A percentile compares a stretch with the other conserved stretches of the same genome.
phyloP scores from a whole-genome alignment of 2,888 invertebrate genomes.

The Volucella zonaria region DNA sequence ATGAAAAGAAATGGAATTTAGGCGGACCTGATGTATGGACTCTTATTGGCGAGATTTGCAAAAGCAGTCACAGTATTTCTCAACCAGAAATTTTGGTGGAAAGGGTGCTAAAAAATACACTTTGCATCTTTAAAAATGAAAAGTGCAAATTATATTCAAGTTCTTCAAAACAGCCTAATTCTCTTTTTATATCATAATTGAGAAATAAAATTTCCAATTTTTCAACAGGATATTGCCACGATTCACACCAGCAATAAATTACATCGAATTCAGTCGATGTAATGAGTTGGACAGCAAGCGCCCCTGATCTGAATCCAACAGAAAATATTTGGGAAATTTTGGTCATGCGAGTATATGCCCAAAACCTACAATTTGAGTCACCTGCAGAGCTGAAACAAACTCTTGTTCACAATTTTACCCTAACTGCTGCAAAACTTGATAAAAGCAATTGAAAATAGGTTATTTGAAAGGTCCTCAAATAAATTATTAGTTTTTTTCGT shows the following conservation, averaged over 20 bases:
- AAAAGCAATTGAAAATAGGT: background rate
- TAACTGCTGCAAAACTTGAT: background rate
- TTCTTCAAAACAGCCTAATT: no score
- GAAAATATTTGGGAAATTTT: slow-evolving; percentile 43
- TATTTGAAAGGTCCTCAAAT: background rate
- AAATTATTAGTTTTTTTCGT: background rate
- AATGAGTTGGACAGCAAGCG: slow-evolving; percentile 24
- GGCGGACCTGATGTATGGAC: no score
- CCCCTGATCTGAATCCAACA: slow-evolving; percentile 1
- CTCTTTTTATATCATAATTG: no score
- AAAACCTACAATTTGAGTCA: background rate
- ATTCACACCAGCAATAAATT: background rate
- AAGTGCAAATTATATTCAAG: no score
- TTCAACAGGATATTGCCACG: no score
- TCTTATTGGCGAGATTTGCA: no score
- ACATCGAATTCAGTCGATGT: slow-evolving; percentile 12
- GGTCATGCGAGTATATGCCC: slow-evolving; percentile 9
- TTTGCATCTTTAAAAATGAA: no score
- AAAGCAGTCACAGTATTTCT: no score
- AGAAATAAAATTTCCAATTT: no score
- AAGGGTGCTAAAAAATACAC: no score
- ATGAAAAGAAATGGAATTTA: no score
- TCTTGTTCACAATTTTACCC: background rate
- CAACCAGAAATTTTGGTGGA: no score
- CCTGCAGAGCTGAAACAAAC: background rate